Base-by-base conservation (phyloP, 2,797 vertebrate genomes). In the Schizopygopsis malacanthus region DNA sequence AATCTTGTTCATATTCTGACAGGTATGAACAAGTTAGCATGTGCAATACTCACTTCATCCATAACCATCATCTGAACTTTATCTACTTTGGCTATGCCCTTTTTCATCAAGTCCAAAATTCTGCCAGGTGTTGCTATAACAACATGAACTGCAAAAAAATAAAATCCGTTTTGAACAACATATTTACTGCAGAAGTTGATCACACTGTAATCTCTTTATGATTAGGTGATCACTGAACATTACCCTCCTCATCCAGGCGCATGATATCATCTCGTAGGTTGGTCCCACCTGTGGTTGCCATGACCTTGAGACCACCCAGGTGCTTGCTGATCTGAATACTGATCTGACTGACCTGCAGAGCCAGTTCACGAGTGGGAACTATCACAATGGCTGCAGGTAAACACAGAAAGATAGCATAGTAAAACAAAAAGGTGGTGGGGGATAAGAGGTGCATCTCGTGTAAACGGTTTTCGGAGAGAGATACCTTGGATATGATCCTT, bases 281-380 rank as follows among this genome's bases (percentile, higher is more conserved):
- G 87, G 96, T 96, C 79, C 96, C 96, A 5, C 96, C 96, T 0
- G 96, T 96, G 69, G 96, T 96, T 18, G 96, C 96, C 96, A 96
- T 96, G 82, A 96, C 94, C 90, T 96, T 96, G 63, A 96, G 94
- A 79, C 95, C 33, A 33, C 33, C 95, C 67, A 96, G 90, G 90
- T 96, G 96, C 90, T 96, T 96, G 91, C 95, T 96, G 90, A 96
- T 89, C 91, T 96, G 95, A 88, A 96, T 96, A 86, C 93, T 93
- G 90, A 96, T 96, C 93, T 96, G 96, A 84, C 96, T 96, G 85
- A 96, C 93, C 90, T 96, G 96, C 88, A 96, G 94, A 0, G 96
- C 96, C 88, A 96, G 92, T 91, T 96, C 96, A 73, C 96, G 94
- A 4, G 96, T 96, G 63, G 96, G 96, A 41, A 96, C 95, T 91